phyloP scores from a whole-genome alignment of 2,797 vertebrate genomes.

The Cryptoblepharus egeriae region DNA sequence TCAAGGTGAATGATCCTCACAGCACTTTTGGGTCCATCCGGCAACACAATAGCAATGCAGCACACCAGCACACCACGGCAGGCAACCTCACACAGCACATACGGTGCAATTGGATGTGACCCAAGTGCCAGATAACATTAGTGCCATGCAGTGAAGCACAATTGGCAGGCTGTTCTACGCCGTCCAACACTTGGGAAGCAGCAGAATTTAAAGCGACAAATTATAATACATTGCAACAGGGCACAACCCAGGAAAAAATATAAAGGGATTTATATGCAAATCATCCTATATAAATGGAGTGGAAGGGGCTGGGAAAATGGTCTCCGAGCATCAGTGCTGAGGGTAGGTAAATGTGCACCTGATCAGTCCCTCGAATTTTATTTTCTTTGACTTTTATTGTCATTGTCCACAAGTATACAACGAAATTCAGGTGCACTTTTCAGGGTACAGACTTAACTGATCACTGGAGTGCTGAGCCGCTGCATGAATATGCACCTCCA shows the following conservation, averaged over 20 bases:
- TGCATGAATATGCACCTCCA: too few relatives aligned
- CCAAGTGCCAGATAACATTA: neutral
- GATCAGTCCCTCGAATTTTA: neutral
- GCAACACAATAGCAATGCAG: neutral
- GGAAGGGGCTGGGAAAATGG: neutral
- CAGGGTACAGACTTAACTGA: too few relatives aligned
- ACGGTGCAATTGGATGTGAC: neutral
- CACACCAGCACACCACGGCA: neutral
- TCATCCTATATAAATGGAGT: neutral
- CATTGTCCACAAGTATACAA: too few relatives aligned
- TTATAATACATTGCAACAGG: neutral
- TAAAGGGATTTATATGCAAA: neutral
- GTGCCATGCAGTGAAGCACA: neutral
- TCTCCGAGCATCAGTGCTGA: neutral
- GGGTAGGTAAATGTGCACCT: neutral
- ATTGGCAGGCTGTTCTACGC: neutral
- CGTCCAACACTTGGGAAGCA: neutral
- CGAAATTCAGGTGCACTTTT: too few relatives aligned
- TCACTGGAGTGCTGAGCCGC: too few relatives aligned
- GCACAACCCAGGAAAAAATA: neutral
- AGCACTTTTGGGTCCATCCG: neutral
- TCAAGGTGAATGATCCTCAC: neutral
- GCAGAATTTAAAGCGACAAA: neutral
- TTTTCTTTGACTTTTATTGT: too few relatives aligned
- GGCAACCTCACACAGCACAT: neutral